Evolutionary conservation across 2,797 vertebrate genomes (phyloP), one percentile per base, ranked within the genome.

Genomic region (Sebastes trivittatus): DNA sequence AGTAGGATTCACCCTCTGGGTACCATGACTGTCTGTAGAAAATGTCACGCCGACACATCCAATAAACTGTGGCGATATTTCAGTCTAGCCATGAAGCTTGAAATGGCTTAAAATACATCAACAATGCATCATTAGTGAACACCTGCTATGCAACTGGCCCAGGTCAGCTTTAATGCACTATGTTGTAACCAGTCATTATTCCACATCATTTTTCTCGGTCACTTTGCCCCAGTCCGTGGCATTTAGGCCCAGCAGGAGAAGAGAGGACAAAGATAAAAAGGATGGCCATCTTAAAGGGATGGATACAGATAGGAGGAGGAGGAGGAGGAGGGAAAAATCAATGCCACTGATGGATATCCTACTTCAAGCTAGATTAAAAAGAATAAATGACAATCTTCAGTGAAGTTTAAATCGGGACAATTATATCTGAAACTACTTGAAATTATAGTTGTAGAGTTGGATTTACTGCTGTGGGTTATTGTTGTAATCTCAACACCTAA

Each of bases 211-310:
- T 72, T 55, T 61, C 23, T 71, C 22, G 36, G 36, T 42, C 61
- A 67, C 27, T 38, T 1, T 49, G 65, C 71, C 36, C 27, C 23
- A 8, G 23, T 29, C 60, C 22, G 9, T 83, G 61, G 42, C 58
- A 59, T 82, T 78, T 61, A 14, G 66, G 56, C 65, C 38, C 71
- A 75, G 70, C 46, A 30, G 71, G 56, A 29, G 52, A 30, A 42
- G 4, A 63, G 27, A 56, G 29, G 49, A 54, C 18, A 54, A 23
- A 75, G 18, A 76, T 68, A 16, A 67, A 83, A 67, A 68, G 14
- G 36, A 60, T 11, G 25, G 52, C 2, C 7, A 46, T 61, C 76
- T 32, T 58, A 64, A 71, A 66, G 23, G n/a, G 8, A 36, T 2
- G 23, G 59, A 52, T 30, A 30, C 10, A 34, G 49, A 11, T 32